These are phyloP conservation scores for Epizoanthus ramosus DNA, from an alignment of 92 coral and sea anemone genomes.

Conservation along the genomic window DNA sequence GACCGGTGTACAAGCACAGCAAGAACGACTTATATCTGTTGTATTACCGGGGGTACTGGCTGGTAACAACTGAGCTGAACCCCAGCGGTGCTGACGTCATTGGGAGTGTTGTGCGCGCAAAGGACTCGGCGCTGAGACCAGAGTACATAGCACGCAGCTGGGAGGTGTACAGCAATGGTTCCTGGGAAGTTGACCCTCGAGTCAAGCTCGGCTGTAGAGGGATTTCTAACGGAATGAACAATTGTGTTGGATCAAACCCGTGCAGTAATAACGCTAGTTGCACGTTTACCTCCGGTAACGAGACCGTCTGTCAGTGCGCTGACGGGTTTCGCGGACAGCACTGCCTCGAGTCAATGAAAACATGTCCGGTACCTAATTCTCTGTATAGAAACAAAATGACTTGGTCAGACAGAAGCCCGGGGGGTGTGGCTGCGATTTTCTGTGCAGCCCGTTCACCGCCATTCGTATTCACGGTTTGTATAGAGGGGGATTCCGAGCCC, in stretches of 20 bases:
- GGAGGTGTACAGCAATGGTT: conserved; percentile 55
- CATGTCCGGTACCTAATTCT: conserved; percentile 42
- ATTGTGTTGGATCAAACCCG: conserved; percentile 49
- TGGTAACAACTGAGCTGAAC: conserved; percentile 34
- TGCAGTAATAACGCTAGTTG: conserved; percentile 46
- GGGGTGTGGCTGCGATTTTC: conserved; percentile 48
- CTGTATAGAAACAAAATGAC: conserved; percentile 13
- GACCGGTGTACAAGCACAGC: conserved; percentile 59
- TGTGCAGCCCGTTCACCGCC: conserved; percentile 48
- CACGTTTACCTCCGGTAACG: conserved; percentile 20
- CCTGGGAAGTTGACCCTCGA: conserved; percentile 16
- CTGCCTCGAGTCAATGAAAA: conserved; percentile 39
- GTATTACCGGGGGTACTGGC: conserved; percentile 55
- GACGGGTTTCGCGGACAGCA: conserved; percentile 51
- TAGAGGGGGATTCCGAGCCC: neutral
- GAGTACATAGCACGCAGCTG: conserved; percentile 62
- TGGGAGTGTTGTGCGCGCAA: conserved; percentile 38
- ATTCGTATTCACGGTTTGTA: conserved; percentile 48
- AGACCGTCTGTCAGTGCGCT: conserved; percentile 66
- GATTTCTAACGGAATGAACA: conserved; percentile 38
- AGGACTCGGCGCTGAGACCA: conserved; percentile 66
- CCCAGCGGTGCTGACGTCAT: neutral
- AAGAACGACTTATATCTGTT: conserved; percentile 46
- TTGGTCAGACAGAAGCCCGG: conserved; percentile 46
- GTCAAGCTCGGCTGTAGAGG: conserved; percentile 59